Percentiles rank a stretch among this genome's conserved stretches.
These are phyloP conservation scores for Tribolium madens DNA, from an alignment of 1,140 invertebrate species.

Conservation along the genomic window DNA sequence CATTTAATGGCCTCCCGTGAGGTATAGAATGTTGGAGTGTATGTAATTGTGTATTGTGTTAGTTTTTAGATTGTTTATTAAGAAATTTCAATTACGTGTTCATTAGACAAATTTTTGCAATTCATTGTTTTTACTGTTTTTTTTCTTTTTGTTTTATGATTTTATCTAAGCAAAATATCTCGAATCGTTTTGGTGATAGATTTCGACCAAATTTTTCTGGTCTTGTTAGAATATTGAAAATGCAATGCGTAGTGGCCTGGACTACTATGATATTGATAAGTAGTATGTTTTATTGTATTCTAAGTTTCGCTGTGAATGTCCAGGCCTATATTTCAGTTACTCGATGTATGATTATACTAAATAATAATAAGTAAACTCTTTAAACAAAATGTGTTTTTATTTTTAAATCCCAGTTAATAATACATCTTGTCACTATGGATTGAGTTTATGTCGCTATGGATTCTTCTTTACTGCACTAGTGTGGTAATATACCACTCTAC, in stretches of 20 bases:
- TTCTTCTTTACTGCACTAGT: no score
- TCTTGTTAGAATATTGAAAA: conserved; percentile 50
- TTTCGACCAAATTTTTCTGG: conserved; percentile 31
- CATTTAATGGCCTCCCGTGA: conserved; percentile 48
- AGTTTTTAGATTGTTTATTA: conserved; percentile 59
- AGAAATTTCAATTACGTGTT: conserved; percentile 38
- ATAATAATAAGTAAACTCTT: conserved; percentile 58
- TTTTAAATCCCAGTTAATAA: no score
- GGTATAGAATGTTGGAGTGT: conserved; percentile 52
- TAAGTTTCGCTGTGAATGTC: conserved; percentile 62
- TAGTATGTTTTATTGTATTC: conserved; percentile 60
- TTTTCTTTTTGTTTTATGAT: conserved; percentile 26
- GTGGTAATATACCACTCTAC: no score
- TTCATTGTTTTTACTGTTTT: conserved; percentile 23
- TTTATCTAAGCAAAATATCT: conserved; percentile 47
- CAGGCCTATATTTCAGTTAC: conserved; percentile 62
- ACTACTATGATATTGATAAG: conserved; percentile 55
- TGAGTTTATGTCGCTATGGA: no score
- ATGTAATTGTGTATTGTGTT: conserved; percentile 60
- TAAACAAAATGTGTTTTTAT: conserved; percentile 46
- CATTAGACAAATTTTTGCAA: conserved; percentile 36
- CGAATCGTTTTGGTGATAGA: conserved; percentile 28
- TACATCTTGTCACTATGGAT: no score
- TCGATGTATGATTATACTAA: conserved; percentile 62
- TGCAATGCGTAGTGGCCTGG: conserved; percentile 62